Conservation (phyloP, 2,888 invertebrate genomes). For the Pandemis heparana region DNA sequence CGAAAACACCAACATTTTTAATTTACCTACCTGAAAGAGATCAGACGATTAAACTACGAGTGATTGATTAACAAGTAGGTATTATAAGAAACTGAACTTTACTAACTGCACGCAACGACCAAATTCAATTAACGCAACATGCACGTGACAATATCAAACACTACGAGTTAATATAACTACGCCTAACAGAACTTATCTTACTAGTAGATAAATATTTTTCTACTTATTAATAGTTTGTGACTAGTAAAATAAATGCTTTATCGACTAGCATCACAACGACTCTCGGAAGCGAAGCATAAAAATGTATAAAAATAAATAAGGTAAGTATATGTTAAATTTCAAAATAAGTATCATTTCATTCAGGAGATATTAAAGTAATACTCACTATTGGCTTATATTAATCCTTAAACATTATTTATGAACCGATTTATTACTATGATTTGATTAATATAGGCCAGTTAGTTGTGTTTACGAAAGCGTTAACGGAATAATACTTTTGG, state of each 20-base stretch:
- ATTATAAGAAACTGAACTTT: slow-evolving; percentile 21
- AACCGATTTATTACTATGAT: slow-evolving; percentile 49
- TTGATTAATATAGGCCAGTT: slow-evolving; percentile 56
- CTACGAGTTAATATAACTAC: slow-evolving; percentile 44
- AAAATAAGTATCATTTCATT: slow-evolving; percentile 26
- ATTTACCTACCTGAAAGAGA: slow-evolving; percentile 28
- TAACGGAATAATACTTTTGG: slow-evolving; percentile 46
- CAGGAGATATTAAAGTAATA: slow-evolving; percentile 15
- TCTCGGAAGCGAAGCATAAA: slow-evolving; percentile 66
- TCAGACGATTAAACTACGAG: slow-evolving; percentile 12
- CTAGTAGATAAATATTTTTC: slow-evolving; percentile 27
- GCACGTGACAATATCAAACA: slow-evolving; percentile 50
- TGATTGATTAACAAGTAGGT: slow-evolving; percentile 32
- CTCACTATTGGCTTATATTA: slow-evolving; percentile 63
- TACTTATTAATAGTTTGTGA: slow-evolving; percentile 37
- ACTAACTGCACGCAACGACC: slow-evolving; percentile 23
- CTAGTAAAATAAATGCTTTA: slow-evolving; percentile 45
- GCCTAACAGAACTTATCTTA: slow-evolving; percentile 34
- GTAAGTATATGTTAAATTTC: slow-evolving; percentile 29
- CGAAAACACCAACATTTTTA: slow-evolving; percentile 48
- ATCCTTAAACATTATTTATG: slow-evolving; percentile 46
- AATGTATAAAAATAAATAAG: slow-evolving; percentile 59
- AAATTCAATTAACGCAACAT: slow-evolving; percentile 46
- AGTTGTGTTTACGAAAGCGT: slow-evolving; percentile 50
- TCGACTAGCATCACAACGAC: slow-evolving; percentile 56